These are phyloP conservation scores for Atta texana DNA, from an alignment of 1,140 invertebrate species.

Conservation along the genomic window DNA sequence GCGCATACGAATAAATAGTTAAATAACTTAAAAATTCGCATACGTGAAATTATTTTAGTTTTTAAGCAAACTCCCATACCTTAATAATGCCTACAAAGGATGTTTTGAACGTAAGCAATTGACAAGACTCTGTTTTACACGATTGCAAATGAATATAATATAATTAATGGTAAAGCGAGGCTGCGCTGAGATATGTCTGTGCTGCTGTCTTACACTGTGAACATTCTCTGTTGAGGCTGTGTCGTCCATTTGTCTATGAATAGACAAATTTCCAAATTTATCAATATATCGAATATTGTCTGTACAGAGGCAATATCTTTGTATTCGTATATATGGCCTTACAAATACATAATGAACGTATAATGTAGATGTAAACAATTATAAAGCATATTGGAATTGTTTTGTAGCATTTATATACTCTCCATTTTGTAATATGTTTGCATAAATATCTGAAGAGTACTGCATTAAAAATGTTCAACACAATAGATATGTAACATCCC, in stretches of 20 bases:
- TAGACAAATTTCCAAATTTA: conserved; percentile 79
- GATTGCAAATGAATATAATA: conserved; percentile 58
- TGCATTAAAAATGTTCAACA: conserved; percentile 74
- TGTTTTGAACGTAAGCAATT: conserved; percentile 60
- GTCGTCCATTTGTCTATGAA: conserved; percentile 78
- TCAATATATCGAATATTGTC: conserved; percentile 75
- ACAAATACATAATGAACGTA: conserved; percentile 74
- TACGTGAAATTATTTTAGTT: conserved; percentile 55
- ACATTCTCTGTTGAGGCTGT: conserved; percentile 85
- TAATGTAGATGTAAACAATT: conserved; percentile 74
- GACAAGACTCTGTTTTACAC: conserved; percentile 64
- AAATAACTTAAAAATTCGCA: conserved; percentile 50
- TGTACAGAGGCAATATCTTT: conserved; percentile 71
- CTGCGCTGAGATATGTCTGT: conserved; percentile 80
- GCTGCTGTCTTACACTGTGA: conserved; percentile 82
- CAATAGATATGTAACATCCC: conserved; percentile 71
- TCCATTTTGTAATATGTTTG: conserved; percentile 79
- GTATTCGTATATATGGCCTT: conserved; percentile 82
- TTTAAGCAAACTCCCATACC: conserved; percentile 35
- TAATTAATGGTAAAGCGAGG: conserved; percentile 77
- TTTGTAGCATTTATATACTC: conserved; percentile 83
- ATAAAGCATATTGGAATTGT: conserved; percentile 81
- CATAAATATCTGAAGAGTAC: conserved; percentile 75
- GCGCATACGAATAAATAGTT: conserved; percentile 20
- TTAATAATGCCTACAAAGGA: conserved; percentile 74